A percentile compares a stretch with the other conserved stretches of the same genome.
Conservation (phyloP, 2,113 vertebrate genomes). For the Cryptomyrus ogoouensis region DNA sequence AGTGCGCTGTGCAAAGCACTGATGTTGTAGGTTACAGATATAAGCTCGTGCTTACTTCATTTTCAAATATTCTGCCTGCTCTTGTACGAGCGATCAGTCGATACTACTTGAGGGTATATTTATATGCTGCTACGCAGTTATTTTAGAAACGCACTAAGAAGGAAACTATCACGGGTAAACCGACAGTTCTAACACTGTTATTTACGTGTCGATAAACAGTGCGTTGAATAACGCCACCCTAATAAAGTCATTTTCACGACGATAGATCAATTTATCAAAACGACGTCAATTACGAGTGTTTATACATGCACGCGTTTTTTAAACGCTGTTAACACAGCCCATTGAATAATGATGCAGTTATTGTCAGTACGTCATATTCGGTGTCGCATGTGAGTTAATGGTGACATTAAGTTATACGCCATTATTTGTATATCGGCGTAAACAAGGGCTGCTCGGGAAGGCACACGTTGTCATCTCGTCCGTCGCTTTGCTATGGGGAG, state of each 20-base stretch:
- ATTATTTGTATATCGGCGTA: constrained; percentile 2
- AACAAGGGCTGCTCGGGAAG: constrained; percentile 18
- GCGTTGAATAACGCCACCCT: constrained; percentile 38
- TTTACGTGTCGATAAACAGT: neutral
- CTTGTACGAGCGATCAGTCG: neutral
- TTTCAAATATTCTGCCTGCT: neutral
- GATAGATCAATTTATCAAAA: neutral
- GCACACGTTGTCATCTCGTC: constrained; percentile 14
- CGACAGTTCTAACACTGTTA: neutral
- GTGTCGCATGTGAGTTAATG: neutral
- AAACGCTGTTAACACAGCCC: neutral
- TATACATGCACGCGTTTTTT: neutral
- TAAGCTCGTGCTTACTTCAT: neutral
- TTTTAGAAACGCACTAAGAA: constrained; percentile 28
- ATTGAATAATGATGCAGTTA: neutral
- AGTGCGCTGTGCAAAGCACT: neutral
- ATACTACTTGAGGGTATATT: constrained; percentile 3
- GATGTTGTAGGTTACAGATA: neutral
- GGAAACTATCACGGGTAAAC: neutral
- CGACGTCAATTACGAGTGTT: neutral
- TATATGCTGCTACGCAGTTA: constrained; percentile 51
- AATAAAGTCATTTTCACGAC: neutral
- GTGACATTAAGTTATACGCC: neutral
- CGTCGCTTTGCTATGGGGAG: neutral
- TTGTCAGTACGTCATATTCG: neutral